These are phyloP conservation scores for Chrysogorgia sp. DNA, from an alignment of 92 coral and sea anemone genomes.

Conservation along the genomic window DNA sequence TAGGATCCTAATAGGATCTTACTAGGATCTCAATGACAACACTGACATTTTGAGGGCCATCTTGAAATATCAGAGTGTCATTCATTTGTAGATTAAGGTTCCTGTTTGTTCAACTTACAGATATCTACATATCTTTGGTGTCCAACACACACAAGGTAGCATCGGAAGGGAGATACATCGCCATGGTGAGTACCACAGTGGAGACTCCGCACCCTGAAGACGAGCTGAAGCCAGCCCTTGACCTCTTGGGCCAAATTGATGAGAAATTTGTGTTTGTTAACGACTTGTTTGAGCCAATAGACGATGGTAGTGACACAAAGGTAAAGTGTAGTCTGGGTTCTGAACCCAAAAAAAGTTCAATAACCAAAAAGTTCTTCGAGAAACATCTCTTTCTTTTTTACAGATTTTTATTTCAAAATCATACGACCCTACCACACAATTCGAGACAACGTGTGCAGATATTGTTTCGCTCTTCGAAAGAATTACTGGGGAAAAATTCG, in stretches of 20 bases:
- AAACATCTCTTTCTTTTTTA: not conserved
- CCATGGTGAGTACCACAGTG: slow-evolving; percentile 86
- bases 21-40: too few species aligned
- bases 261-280: slow-evolving; percentile 74
- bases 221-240: slow-evolving; percentile 79
- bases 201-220: slow-evolving; percentile 75
- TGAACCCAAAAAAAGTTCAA: too few species aligned
- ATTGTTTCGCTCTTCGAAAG: slow-evolving; percentile 84
- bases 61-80: not conserved
- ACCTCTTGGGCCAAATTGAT: slow-evolving; percentile 78
- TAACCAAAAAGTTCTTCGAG: too few species aligned
- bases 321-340: slow-evolving; percentile 53
- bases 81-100: not conserved
- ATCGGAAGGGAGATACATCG: slow-evolving; percentile 71
- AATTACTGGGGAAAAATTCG: slow-evolving; percentile 80
- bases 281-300: slow-evolving; percentile 76
- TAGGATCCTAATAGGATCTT: too few species aligned
- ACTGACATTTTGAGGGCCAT: too few species aligned
- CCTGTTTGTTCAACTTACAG: slow-evolving; percentile 45
- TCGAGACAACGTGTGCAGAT: slow-evolving; percentile 93
- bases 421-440: slow-evolving; percentile 91
- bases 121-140: slow-evolving; percentile 82
- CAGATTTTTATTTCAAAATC: slow-evolving; percentile 94
- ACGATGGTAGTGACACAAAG: slow-evolving; percentile 79
- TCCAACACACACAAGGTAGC: slow-evolving; percentile 79